Percentiles rank a stretch among this genome's conserved stretches.
Evolutionary conservation across 2,888 invertebrate species (phyloP).

Genomic region (Eilema depressum): DNA sequence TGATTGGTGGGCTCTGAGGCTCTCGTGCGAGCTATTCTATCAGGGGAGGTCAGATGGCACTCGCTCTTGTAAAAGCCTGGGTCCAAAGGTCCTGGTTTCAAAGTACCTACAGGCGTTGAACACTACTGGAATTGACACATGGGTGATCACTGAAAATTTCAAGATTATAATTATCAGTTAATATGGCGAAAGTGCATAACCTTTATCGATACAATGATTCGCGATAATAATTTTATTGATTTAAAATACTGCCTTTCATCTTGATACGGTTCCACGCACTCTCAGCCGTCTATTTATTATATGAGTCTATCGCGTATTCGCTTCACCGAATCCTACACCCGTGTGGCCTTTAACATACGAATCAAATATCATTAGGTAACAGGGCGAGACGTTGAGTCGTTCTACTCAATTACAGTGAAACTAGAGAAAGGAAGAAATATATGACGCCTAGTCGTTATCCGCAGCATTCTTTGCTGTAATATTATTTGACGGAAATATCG

Average conservation of each 20-base stretch:
- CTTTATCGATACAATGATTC: too few species aligned
- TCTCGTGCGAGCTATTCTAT: neutral
- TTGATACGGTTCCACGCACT: neutral
- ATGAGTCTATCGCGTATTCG: neutral
- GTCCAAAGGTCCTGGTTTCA: neutral
- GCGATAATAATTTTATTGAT: neutral
- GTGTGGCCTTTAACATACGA: neutral
- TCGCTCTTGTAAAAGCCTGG: neutral
- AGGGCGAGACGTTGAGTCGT: conserved; percentile 1
- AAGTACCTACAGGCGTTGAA: neutral
- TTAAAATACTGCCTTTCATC: conserved; percentile 2
- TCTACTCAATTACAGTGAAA: conserved; percentile 10
- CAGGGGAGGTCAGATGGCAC: too few species aligned
- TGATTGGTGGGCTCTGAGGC: neutral
- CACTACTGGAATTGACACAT: neutral
- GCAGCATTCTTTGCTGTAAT: neutral
- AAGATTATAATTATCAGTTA: too few species aligned
- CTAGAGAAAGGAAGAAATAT: neutral
- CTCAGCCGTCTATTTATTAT: neutral
- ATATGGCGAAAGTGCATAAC: too few species aligned
- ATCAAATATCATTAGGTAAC: conserved; percentile 8
- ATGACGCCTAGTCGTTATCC: neutral
- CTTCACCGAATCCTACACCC: conserved; percentile 8
- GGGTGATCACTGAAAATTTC: too few species aligned
- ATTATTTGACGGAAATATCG: too few species aligned